Base-by-base conservation (phyloP, 2,888 invertebrate species). In the Acronicta leporina region DNA sequence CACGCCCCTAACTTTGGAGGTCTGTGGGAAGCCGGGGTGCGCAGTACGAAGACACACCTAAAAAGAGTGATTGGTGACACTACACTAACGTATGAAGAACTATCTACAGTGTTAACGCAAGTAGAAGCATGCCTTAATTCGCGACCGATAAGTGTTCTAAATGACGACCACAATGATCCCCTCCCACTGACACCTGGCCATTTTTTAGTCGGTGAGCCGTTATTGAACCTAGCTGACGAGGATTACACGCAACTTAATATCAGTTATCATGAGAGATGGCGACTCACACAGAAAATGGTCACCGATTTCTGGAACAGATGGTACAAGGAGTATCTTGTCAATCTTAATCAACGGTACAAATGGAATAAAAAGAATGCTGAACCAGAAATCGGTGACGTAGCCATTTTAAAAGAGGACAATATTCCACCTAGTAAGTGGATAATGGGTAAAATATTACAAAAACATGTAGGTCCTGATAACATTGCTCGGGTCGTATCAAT, bases 301-400 rank as follows among this genome's bases (percentile, higher is more conserved):
- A 67, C 33, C 16, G 41, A 59, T 45, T 67, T 67, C 27, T 67
- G 63, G 66, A 66, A 59, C 7, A 43, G 55, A 14, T 66, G 62
- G 55, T 48, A 47, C 9, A 65, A 53, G 9, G 56, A 65, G 20
- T 65, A 59, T 20, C 44, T 63, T 7, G 54, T 60, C 6, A 53
- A 25, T 43, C 46, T 61, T 1, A 53, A 54, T 20, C 43, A 60
- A 27, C 27, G 48, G 11, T 30, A 60, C 13, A 60, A 60, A 27
- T 60, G 54, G 40, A 47, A 51, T 16, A 50, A 16, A 9, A 49
- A 48, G 15, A 14, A 44, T 3, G 7, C 30, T 45, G 59, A 59
- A 10, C 59, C 63, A 51, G 59, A 64, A 51, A 46, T 63, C 40
- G 54, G 40, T 45, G 63, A 63, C 16, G 15, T 63, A 41, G 55